Base-by-base conservation (phyloP, 2,888 invertebrate species). In the Agrotis exclamationis region DNA sequence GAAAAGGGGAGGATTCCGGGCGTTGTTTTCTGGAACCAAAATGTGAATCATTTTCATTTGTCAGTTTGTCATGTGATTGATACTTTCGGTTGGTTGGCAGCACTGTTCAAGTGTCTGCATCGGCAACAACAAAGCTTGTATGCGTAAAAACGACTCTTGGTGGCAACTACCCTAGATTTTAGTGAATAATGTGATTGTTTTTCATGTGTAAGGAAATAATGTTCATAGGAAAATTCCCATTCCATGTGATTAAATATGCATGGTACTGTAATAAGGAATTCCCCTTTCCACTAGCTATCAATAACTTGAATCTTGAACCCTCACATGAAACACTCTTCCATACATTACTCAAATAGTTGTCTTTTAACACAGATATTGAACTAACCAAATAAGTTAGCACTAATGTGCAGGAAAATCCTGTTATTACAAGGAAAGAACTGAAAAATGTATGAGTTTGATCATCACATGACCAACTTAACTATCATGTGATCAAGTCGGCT, bases 401-500 rank as follows among this genome's bases (percentile, higher is more conserved):
- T n/a, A 54, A 39, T 16, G 45, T 45, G 44, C 45, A 66, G 82
- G 44, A 63, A 78, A 70, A 78, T n/a, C 1, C 2, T 11, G 9
- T 11, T 45, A 48, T 24, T 50, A 67, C 22, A 72, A 76, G 44
- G 48, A 54, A 45, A 63, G 18, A 2, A 18, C 44, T 50, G 2
- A 54, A 58, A 82, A 62, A 47, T 54, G 22, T 57, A 44, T 79
- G 62, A 50, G 24, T 72, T 74, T 79, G 28, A 24, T 73, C 62
- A 88, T 93, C 94, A 94, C 93, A 93, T 94, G 95, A 94, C 87
- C 74, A 86, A 70, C 76, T 84, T 86, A 82, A 28, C 59, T 56
- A 85, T 93, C 94, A 94, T 93, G 92, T 94, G 94, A 94, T 80
- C 73, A 67, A 85, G 87, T 92, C 90, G 91, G 88, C 89, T 89